phyloP scores from a whole-genome alignment of 2,797 vertebrate genomes.

The Brachymystax lenok region DNA sequence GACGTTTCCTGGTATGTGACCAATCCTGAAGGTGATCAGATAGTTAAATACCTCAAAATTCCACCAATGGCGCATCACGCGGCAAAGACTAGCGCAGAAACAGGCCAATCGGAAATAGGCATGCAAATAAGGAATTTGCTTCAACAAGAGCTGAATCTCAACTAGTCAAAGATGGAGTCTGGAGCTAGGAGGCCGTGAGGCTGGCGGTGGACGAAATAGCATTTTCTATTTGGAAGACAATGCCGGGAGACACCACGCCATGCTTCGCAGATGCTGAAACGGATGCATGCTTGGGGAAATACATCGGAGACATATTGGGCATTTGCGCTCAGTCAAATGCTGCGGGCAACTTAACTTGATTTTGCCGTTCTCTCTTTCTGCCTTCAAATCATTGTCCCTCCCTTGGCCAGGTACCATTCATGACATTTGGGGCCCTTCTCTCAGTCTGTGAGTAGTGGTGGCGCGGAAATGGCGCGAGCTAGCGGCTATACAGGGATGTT shows the following conservation, averaged over 20 bases:
- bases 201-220: conserved; percentile 74
- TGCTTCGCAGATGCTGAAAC: conserved; percentile 16
- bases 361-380: conserved; percentile 25
- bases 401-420: conserved; percentile 78
- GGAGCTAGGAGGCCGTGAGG: conserved; percentile 86
- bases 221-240: conserved; percentile 47
- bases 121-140: conserved; percentile 87
- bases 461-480: conserved; percentile 76
- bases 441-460: conserved; percentile 67
- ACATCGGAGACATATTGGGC: conserved; percentile 27
- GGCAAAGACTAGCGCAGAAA: conserved; percentile 76
- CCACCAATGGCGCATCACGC: conserved; percentile 78
- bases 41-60: conserved; percentile 82
- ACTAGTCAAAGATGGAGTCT: conserved; percentile 98
- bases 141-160: conserved; percentile 93
- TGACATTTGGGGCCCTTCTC: conserved; percentile 56
- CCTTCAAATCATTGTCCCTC: conserved; percentile 67
- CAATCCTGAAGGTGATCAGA: conserved; percentile 80
- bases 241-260: conserved; percentile 32
- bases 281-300: conserved; percentile 29
- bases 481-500: conserved; percentile 59
- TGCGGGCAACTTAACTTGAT: conserved; percentile 39
- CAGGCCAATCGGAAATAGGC: conserved; percentile 72
- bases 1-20: conserved; percentile 69
- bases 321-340: conserved; percentile 22